These are phyloP conservation scores for Thalassophryne amazonica DNA, from an alignment of 2,797 vertebrate species.

Conservation along the genomic window DNA sequence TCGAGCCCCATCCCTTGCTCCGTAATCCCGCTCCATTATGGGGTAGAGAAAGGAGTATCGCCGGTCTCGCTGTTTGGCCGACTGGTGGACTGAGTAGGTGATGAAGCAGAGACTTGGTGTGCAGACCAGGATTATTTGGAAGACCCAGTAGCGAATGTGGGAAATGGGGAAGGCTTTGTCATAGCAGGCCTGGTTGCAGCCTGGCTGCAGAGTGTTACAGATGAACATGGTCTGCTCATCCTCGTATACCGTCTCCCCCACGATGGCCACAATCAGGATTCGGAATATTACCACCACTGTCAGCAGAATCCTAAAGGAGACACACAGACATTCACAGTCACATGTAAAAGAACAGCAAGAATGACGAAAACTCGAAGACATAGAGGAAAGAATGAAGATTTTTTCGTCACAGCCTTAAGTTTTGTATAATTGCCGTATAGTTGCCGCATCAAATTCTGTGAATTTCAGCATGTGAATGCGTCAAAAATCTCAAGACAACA, in stretches of 20 bases:
- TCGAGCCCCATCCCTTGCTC: constrained; percentile 55
- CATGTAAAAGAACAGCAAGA: neutral
- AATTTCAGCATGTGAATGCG: too few species aligned
- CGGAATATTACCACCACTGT: constrained; percentile 93
- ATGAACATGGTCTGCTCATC: constrained; percentile 92
- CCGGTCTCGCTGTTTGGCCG: constrained; percentile 83
- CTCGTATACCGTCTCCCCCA: constrained; percentile 90
- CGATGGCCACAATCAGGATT: constrained; percentile 90
- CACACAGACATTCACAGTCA: constrained; percentile 1
- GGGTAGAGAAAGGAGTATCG: constrained; percentile 85
- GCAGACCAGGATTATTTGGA: constrained; percentile 88
- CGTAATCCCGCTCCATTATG: constrained; percentile 78
- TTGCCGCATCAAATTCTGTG: too few species aligned
- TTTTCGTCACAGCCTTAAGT: too few species aligned
- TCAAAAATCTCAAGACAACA: too few species aligned
- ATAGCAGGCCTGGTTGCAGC: constrained; percentile 92
- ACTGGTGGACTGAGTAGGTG: constrained; percentile 87
- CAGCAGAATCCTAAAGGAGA: constrained; percentile 82
- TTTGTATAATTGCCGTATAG: too few species aligned
- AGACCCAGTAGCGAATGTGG: constrained; percentile 91
- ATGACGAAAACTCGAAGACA: too few species aligned
- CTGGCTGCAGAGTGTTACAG: constrained; percentile 91
- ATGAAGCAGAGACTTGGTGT: constrained; percentile 89
- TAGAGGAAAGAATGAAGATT: too few species aligned
- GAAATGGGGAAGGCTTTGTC: constrained; percentile 92